These are phyloP conservation scores for Actenoides hombroni DNA, from an alignment of 2,113 vertebrate genomes.

Conservation along the genomic window DNA sequence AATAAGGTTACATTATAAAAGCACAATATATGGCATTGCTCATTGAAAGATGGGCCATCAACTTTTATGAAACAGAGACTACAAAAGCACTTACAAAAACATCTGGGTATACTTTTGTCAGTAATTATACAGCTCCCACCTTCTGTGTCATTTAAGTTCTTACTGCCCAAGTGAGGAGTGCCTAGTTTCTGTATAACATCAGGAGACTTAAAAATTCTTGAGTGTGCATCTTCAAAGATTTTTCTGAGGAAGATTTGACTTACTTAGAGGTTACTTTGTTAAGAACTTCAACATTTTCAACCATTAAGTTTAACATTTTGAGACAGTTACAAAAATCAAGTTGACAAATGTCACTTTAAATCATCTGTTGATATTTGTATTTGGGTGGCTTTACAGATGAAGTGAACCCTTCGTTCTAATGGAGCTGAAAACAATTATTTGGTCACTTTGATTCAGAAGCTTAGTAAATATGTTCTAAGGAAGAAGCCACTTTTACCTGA, in stretches of 20 bases:
- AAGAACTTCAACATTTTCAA: background rate
- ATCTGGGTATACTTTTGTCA: background rate
- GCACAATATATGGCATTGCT: background rate
- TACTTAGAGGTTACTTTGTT: background rate
- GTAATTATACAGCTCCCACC: background rate
- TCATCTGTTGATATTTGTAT: background rate
- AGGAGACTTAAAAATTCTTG: background rate
- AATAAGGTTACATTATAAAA: background rate
- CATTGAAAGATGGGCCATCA: background rate
- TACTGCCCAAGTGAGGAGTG: background rate
- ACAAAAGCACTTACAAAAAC: background rate
- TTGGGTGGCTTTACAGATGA: background rate
- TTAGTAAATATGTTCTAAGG: background rate
- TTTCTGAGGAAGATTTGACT: background rate
- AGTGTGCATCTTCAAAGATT: background rate
- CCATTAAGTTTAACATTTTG: background rate
- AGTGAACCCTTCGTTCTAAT: background rate
- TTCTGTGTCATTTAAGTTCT: background rate
- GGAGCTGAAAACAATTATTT: background rate
- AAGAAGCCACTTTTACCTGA: background rate
- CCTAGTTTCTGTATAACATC: background rate
- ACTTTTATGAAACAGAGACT: background rate
- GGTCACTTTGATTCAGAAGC: background rate
- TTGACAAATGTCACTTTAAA: conserved; percentile 25
- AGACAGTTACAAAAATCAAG: background rate